phyloP scores from a whole-genome alignment of 2,797 vertebrate genomes.

The Myotis planiceps region DNA sequence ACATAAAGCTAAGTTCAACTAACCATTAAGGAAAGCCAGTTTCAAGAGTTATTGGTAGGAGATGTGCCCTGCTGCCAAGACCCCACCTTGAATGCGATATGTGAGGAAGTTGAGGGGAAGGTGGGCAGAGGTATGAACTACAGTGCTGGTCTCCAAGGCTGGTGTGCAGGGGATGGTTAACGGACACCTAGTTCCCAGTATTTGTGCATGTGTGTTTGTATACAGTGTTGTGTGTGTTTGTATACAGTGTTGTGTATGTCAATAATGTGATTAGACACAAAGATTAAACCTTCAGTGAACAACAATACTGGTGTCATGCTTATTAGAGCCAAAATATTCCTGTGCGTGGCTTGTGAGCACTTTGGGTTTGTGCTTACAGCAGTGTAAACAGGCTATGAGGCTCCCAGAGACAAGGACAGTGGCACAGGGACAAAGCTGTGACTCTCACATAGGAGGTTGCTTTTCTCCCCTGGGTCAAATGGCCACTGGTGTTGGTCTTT shows the following conservation, averaged over 20 bases:
- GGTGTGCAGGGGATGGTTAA: not conserved
- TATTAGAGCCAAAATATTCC: not conserved
- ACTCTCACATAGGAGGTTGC: accelerated
- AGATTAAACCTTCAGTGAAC: not conserved
- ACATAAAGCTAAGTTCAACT: not conserved
- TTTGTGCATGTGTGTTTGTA: not conserved
- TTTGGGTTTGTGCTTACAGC: not conserved
- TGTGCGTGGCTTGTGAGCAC: not conserved
- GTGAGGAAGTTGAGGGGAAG: not conserved
- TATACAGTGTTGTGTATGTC: not conserved
- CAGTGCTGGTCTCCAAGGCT: not conserved
- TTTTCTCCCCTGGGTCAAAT: not conserved
- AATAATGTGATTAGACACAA: not conserved
- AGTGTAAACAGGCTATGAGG: not conserved
- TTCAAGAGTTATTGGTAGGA: not conserved
- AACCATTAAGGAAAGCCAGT: not conserved
- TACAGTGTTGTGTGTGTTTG: not conserved
- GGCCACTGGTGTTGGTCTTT: not conserved
- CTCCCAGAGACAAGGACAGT: not conserved
- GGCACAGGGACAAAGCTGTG: too few relatives aligned
- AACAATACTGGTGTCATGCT: too few relatives aligned
- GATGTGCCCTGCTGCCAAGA: not conserved
- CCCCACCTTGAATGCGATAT: not conserved
- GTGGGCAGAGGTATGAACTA: not conserved
- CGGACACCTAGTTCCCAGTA: not conserved